phyloP scores from a whole-genome alignment of 2,797 vertebrate species.

The Furcifer pardalis region DNA sequence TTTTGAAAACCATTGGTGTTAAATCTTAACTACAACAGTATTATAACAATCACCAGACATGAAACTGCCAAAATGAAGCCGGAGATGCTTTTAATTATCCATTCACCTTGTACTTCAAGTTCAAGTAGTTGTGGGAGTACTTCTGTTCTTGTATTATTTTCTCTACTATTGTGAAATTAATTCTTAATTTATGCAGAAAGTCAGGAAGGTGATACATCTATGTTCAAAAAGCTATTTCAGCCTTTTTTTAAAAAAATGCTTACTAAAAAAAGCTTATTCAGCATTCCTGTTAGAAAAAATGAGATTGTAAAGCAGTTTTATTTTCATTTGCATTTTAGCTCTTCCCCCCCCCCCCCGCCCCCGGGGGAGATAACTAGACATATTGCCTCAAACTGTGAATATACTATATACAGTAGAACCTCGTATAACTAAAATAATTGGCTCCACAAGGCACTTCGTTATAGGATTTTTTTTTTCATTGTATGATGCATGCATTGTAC shows the following conservation, averaged over 20 bases:
- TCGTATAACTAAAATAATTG: no score
- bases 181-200: conserved; percentile 10
- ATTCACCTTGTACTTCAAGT: neutral
- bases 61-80: no score
- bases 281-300: conserved; percentile 15
- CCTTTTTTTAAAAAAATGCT: conserved; percentile 12
- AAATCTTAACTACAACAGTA: neutral
- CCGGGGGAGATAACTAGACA: neutral
- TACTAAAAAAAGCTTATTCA: neutral
- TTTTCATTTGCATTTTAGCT: neutral
- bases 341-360: no score
- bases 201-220: neutral
- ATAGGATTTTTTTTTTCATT: no score
- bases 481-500: no score
- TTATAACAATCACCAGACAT: neutral
- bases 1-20: neutral
- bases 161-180: neutral
- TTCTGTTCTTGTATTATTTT: neutral
- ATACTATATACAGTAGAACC: no score
- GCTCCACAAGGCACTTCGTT: no score
- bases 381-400: neutral
- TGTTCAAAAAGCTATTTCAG: conserved; percentile 17
- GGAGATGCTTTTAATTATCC: neutral
- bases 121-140: neutral
- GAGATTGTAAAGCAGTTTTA: neutral